A percentile compares a stretch with the other conserved stretches of the same genome.
Conservation (phyloP, 2,888 invertebrate species). For the Germaria angustata region DNA sequence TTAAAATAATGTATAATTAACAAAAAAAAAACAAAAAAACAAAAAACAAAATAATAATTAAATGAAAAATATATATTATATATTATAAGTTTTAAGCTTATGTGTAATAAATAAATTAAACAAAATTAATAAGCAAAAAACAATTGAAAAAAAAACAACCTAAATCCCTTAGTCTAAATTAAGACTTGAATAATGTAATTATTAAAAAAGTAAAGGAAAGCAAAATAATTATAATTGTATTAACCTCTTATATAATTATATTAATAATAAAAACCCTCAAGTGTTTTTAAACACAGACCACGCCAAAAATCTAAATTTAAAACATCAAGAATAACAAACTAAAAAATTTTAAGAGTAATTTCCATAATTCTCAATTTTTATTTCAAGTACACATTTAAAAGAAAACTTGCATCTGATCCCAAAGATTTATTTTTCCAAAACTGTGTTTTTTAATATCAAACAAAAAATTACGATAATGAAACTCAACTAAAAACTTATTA, state of each 20-base stretch:
- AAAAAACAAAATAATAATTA: too few relatives aligned
- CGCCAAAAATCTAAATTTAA: conserved; percentile 65
- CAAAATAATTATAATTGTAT: conserved; percentile 49
- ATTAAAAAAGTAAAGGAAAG: conserved; percentile 16
- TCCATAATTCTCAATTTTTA: conserved; percentile 58
- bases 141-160: too few relatives aligned
- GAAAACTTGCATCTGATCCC: conserved; percentile 64
- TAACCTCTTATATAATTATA: conserved; percentile 47
- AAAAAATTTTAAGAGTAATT: conserved; percentile 49
- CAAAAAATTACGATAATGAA: conserved; percentile 49
- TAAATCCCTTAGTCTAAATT: conserved; percentile 52
- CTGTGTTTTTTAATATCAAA: conserved; percentile 62
- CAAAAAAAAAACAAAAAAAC: conserved; percentile 66
- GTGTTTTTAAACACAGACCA: conserved; percentile 66
- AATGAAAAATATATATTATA: conserved; percentile 75
- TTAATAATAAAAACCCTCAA: conserved; percentile 53
- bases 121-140: conserved; percentile 1
- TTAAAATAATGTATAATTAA: conserved; percentile 69
- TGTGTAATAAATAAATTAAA: conserved; percentile 51
- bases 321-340: conserved; percentile 52
- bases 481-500: conserved; percentile 33
- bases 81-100: conserved; percentile 66
- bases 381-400: conserved; percentile 63
- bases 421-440: conserved; percentile 66
- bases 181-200: conserved; percentile 60